Evolutionary conservation across 2,113 vertebrate species (phyloP).

Genomic region (Crocuta crocuta): DNA sequence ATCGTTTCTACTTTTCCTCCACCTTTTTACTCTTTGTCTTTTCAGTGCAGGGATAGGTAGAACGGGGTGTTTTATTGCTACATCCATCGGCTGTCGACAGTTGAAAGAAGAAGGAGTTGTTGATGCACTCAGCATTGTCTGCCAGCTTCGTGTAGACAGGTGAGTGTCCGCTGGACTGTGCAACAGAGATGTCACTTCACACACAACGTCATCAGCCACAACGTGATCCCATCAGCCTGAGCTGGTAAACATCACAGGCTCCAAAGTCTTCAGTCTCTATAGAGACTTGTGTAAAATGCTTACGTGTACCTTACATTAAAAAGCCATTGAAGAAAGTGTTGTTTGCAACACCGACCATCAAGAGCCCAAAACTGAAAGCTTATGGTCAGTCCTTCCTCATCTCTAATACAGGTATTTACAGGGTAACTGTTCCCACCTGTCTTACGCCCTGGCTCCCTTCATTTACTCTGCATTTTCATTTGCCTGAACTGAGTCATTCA

Average conservation of each 20-base stretch:
- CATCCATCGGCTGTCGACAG: slow-evolving; percentile 94
- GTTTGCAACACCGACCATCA: background rate
- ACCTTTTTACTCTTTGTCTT: slow-evolving; percentile 44
- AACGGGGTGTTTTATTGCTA: slow-evolving; percentile 98
- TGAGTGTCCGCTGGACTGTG: slow-evolving; percentile 77
- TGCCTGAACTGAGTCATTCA: background rate
- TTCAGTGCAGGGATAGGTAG: slow-evolving; percentile 97
- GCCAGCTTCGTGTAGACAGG: slow-evolving; percentile 95
- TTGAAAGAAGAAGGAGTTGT: slow-evolving; percentile 93
- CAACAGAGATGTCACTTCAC: background rate
- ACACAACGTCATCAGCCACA: rapidly evolving
- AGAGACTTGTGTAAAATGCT: background rate
- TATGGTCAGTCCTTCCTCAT: background rate
- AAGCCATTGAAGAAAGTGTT: background rate
- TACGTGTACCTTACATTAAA: background rate
- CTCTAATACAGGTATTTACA: background rate
- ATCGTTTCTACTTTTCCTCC: background rate
- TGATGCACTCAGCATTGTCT: slow-evolving; percentile 94
- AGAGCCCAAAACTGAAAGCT: background rate
- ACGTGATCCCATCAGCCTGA: background rate
- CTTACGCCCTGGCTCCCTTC: background rate
- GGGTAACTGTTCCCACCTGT: background rate
- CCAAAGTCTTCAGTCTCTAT: background rate
- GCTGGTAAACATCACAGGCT: background rate
- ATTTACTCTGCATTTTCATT: background rate